Base-by-base conservation (phyloP, 2,113 vertebrate species). In the Neodontobutis hainanensis region DNA sequence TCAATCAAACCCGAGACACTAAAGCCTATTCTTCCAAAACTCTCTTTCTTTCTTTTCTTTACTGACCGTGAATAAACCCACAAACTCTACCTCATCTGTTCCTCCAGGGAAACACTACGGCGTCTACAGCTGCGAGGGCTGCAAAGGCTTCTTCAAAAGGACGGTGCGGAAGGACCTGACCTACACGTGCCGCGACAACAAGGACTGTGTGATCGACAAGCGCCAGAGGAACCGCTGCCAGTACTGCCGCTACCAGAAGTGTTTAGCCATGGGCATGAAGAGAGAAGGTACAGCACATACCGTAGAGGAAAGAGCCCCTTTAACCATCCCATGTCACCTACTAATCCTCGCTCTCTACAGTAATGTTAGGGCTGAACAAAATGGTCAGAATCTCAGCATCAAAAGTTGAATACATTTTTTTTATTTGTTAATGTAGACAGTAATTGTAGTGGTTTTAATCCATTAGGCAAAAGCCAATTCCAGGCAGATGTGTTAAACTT, bases 231-330 rank as follows among this genome's bases (percentile, higher is more conserved):
- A 98, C 92, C 96, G 97, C 47, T 99, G 97, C 85, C 97, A 99
- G 90, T 99, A 99, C 91, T 99, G 97, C 90, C 97, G 97, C 85
- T 99, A 99, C 84, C 97, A 99, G 95, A 99, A 99, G 93, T 98
- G 97, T 92, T 93, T 99, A 46, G 97, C 97, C 47, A 99, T 98
- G 96, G 97, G 97, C 85, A 99, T 99, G 97, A 98, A 99, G 92
- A 92, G 96, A 89, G 97, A 99, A 97, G 97, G 97, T 99, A 93
- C 92, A 93, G 83, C 87, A 81, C 88, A 91, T 92, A 87, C 87
- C 89, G 85, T 88, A 77, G 85, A 88, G 90, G 90, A 92, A 76
- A 85, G 75, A 85, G 78, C 77, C 79, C 66, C 47, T 51, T 67
- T 83, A 87, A 85, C 62, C 59, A 58, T 59, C 53, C 60, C 71